Conservation (phyloP, 2,797 vertebrate species). For the Calcarius lapponicus region DNA sequence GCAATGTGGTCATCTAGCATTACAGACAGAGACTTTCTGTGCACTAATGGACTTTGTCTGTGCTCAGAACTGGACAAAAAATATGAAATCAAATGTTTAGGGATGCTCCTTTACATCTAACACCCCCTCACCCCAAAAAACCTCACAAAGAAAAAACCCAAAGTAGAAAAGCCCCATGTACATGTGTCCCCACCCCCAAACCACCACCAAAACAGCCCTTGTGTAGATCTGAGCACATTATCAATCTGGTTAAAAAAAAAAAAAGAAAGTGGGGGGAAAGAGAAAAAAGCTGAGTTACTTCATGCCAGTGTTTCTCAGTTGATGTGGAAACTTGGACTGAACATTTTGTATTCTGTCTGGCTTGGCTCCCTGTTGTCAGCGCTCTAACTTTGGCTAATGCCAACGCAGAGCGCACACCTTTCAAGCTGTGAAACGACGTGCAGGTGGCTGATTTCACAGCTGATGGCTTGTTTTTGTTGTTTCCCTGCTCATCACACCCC, state of each 20-base stretch:
- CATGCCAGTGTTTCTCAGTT: not conserved
- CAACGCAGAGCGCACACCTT: not conserved
- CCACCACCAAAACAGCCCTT: not conserved
- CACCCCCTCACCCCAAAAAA: too few relatives aligned
- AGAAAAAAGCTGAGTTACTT: not conserved
- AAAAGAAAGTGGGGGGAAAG: accelerated
- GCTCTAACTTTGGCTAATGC: not conserved
- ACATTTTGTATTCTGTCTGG: not conserved
- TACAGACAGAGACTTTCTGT: not conserved
- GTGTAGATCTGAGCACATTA: not conserved
- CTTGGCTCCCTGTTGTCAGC: not conserved
- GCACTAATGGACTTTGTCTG: not conserved
- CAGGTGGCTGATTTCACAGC: not conserved
- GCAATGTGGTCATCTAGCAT: not conserved
- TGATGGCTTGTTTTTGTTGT: not conserved
- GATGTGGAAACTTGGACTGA: not conserved
- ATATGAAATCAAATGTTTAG: not conserved
- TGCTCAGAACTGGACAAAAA: not conserved
- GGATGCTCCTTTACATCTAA: not conserved
- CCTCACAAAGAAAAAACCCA: accelerated
- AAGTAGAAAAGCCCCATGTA: accelerated
- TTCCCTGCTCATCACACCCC: not conserved
- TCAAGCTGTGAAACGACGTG: not conserved
- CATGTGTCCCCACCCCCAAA: accelerated
- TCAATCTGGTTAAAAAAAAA: not conserved